Evolutionary conservation across 2,797 vertebrate species (phyloP).

Genomic region (Microcaecilia unicolor): DNA sequence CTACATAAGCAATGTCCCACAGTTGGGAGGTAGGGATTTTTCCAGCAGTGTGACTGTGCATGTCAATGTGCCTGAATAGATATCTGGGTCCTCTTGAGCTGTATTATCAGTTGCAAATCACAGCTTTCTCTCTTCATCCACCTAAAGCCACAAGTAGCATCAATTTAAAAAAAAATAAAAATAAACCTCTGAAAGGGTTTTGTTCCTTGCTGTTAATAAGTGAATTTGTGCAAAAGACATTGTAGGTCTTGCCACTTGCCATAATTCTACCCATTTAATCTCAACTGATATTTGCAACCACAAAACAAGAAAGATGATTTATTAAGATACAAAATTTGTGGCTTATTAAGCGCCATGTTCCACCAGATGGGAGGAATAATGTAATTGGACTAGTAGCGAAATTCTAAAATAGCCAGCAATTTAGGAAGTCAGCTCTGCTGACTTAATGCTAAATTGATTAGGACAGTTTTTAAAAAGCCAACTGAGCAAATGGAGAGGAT

Average conservation of each 20-base stretch:
- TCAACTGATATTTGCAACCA: conserved; percentile 9
- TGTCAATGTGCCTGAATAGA: conserved; percentile 36
- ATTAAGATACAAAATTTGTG: conserved; percentile 7
- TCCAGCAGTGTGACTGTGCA: conserved; percentile 32
- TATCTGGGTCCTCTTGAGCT: conserved; percentile 44
- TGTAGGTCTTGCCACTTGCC: conserved; percentile 8
- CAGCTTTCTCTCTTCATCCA: conserved; percentile 32
- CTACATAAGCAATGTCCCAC: conserved; percentile 26
- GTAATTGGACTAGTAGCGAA: conserved; percentile 2
- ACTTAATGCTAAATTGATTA: conserved; percentile 17
- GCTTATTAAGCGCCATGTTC: background rate
- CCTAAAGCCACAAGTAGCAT: conserved; percentile 31
- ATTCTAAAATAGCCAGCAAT: conserved; percentile 10
- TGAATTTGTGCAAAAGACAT: conserved; percentile 3
- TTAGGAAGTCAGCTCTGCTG: conserved; percentile 10
- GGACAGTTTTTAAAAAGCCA: conserved; percentile 28
- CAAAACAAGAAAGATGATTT: conserved; percentile 9
- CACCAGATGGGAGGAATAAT: conserved; percentile 1
- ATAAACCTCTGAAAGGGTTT: conserved; percentile 37
- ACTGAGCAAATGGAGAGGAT: conserved; percentile 27
- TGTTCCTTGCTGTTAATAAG: conserved; percentile 13
- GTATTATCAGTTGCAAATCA: conserved; percentile 38
- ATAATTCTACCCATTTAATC: conserved; percentile 1
- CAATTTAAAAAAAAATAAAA: too few relatives aligned
- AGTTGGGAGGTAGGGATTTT: conserved; percentile 34